These are phyloP conservation scores for Lathronympha strigana DNA, from an alignment of 2,888 invertebrate genomes.

Conservation along the genomic window DNA sequence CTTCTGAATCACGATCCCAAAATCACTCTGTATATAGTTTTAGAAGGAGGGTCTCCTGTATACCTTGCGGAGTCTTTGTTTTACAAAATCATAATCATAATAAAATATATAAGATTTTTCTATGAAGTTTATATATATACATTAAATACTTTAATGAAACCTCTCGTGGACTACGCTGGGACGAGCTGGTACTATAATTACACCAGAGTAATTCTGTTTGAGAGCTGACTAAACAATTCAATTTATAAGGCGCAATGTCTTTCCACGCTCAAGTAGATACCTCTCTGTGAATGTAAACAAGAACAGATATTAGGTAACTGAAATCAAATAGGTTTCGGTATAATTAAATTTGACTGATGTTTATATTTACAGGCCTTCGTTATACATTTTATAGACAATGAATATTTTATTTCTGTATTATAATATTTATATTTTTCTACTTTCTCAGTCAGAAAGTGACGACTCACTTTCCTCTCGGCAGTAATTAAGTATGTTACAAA, in stretches of 20 bases:
- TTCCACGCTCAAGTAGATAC: slow-evolving; percentile 39
- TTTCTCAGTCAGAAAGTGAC: no score
- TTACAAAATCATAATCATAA: no score
- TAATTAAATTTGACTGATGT: slow-evolving; percentile 37
- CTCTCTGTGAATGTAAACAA: slow-evolving; percentile 44
- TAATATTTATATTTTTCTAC: no score
- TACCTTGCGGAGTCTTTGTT: no score
- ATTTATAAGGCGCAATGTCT: slow-evolving; percentile 43
- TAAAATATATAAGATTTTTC: no score
- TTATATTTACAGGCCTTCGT: slow-evolving; percentile 42
- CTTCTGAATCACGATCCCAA: no score
- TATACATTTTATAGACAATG: not conserved
- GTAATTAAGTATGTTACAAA: no score
- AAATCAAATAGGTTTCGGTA: slow-evolving; percentile 38
- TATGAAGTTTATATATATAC: no score
- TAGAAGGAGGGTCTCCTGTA: no score
- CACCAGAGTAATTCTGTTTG: slow-evolving; percentile 46
- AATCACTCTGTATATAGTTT: no score
- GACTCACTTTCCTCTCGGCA: no score
- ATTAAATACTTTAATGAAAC: not conserved
- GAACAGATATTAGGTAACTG: slow-evolving; percentile 39
- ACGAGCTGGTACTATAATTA: slow-evolving; percentile 39
- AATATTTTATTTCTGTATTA: not conserved
- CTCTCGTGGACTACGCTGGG: not conserved
- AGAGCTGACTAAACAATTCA: slow-evolving; percentile 46